Evolutionary conservation across 2,888 invertebrate genomes (phyloP).

Genomic region (Antheraea assamensis): DNA sequence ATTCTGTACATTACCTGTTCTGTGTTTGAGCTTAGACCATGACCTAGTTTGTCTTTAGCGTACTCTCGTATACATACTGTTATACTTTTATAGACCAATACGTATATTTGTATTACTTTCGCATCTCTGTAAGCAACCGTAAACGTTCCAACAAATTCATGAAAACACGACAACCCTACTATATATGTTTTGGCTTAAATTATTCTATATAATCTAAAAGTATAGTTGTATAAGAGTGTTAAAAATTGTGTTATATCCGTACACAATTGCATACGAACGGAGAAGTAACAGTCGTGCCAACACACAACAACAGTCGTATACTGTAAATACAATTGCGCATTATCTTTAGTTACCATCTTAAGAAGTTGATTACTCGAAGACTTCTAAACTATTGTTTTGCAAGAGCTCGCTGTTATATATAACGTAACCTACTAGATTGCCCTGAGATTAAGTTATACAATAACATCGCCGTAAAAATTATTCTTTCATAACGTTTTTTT

Average conservation of each 20-base stretch:
- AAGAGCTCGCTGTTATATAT: conserved; percentile 19
- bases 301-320: too few species aligned
- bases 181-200: too few species aligned
- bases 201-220: too few species aligned
- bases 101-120: neutral
- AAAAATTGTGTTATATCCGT: neutral
- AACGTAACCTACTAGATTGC: neutral
- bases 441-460: neutral
- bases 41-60: neutral
- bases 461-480: neutral
- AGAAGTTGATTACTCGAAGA: conserved; percentile 26
- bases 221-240: neutral
- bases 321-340: neutral
- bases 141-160: neutral
- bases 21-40: neutral
- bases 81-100: neutral
- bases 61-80: neutral
- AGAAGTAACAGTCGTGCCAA: neutral
- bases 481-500: conserved; percentile 1
- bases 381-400: conserved; percentile 36
- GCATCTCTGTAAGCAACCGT: neutral
- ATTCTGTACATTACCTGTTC: neutral
- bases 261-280: neutral
- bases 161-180: too few species aligned
- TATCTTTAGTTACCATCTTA: conserved; percentile 24